These are phyloP conservation scores for Pterois miles DNA, from an alignment of 2,797 vertebrate species.

Conservation along the genomic window DNA sequence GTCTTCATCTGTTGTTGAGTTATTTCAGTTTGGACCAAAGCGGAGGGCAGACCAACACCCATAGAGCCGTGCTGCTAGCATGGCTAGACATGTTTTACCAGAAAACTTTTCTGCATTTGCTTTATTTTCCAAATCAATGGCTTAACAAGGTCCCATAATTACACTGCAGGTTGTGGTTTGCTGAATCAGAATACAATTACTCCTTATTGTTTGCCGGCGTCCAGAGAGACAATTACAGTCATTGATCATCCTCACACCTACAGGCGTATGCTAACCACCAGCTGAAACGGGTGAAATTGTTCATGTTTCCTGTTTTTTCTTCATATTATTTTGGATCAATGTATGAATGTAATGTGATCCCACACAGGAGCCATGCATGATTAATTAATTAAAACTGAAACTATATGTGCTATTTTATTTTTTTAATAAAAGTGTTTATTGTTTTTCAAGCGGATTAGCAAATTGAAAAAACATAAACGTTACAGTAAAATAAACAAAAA, in stretches of 20 bases:
- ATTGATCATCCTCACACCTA: neutral
- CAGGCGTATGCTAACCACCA: neutral
- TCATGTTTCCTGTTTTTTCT: neutral
- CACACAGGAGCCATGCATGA: neutral
- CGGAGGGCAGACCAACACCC: neutral
- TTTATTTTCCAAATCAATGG: neutral
- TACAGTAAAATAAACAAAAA: too few relatives aligned
- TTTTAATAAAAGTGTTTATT: neutral
- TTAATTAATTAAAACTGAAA: too few relatives aligned
- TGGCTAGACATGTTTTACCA: neutral
- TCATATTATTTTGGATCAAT: neutral
- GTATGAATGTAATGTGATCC: neutral
- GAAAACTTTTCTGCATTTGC: neutral
- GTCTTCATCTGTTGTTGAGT: too few relatives aligned
- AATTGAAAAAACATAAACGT: too few relatives aligned
- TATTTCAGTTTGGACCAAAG: neutral
- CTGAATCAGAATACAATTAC: slow-evolving; percentile 18
- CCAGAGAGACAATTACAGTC: neutral
- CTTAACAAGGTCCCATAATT: neutral
- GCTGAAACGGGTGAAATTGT: neutral
- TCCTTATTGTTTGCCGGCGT: neutral
- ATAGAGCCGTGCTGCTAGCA: neutral
- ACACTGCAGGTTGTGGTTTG: neutral
- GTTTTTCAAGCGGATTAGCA: neutral
- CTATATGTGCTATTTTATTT: too few relatives aligned